Conservation (phyloP, 2,113 vertebrate genomes). For the Lutjanus erythropterus region DNA sequence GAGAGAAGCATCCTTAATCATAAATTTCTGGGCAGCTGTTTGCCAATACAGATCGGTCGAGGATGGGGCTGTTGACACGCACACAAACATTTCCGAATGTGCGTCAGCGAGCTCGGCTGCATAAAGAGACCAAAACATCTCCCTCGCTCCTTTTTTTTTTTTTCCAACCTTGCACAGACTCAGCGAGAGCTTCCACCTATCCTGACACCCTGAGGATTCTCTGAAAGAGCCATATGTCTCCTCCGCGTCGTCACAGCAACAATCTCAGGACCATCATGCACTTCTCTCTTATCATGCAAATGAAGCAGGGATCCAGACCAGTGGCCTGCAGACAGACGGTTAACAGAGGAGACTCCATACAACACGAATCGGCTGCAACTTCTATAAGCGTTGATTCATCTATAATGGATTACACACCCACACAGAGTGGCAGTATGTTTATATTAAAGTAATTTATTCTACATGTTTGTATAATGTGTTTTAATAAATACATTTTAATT, state of each 20-base stretch:
- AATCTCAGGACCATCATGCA: conserved; percentile 64
- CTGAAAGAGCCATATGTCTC: conserved; percentile 73
- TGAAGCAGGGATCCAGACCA: conserved; percentile 47
- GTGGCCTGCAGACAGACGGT: conserved; percentile 31
- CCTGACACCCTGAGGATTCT: conserved; percentile 61
- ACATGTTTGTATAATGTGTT: too few relatives aligned
- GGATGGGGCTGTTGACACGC: conserved; percentile 12
- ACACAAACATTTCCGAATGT: conserved; percentile 1
- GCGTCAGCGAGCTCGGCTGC: conserved; percentile 9
- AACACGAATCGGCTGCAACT: conserved; percentile 10
- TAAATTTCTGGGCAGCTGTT: conserved; percentile 41
- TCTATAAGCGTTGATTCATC: neutral
- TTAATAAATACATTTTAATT: neutral
- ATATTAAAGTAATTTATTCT: neutral
- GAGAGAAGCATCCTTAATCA: conserved; percentile 33
- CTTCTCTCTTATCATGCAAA: conserved; percentile 70
- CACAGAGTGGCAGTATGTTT: neutral
- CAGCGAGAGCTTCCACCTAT: conserved; percentile 64
- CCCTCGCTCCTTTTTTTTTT: neutral
- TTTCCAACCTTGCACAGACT: conserved; percentile 30
- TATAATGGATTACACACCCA: neutral
- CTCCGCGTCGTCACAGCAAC: conserved; percentile 70
- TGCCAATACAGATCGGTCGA: conserved; percentile 20
- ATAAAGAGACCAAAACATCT: conserved; percentile 26
- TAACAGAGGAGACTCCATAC: neutral